Evolutionary conservation across 2,797 vertebrate genomes (phyloP).

Genomic region (Melanitta fusca): DNA sequence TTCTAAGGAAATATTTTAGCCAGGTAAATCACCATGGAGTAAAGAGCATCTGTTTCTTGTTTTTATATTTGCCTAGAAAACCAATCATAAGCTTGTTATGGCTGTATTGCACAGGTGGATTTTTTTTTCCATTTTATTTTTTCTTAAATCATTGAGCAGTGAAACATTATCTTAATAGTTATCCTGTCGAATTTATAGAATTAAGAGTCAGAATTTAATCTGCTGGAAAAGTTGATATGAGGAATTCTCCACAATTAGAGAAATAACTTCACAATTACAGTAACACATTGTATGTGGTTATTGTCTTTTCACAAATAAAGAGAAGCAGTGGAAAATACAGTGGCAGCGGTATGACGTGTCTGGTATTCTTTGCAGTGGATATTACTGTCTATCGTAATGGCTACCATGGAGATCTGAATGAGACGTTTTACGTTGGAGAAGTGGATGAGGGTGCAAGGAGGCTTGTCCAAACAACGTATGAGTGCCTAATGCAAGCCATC

Average conservation of each 20-base stretch:
- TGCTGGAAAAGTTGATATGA: not conserved
- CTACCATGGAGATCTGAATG: conserved; percentile 98
- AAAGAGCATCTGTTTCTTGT: not conserved
- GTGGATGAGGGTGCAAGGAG: conserved; percentile 93
- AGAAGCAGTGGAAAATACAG: not conserved
- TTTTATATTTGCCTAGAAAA: not conserved
- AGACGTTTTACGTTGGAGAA: conserved; percentile 96
- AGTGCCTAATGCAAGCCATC: conserved; percentile 99
- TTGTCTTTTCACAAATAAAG: not conserved
- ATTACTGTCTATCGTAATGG: conserved; percentile 98
- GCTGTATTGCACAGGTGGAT: not conserved
- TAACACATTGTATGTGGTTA: not conserved
- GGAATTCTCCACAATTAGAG: not conserved
- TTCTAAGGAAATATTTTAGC: not conserved
- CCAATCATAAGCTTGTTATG: not conserved
- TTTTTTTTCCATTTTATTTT: not conserved
- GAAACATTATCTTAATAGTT: not conserved
- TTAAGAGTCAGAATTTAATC: not conserved
- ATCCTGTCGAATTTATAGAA: no score
- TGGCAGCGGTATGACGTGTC: not conserved
- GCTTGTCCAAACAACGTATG: conserved; percentile 94
- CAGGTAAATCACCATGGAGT: not conserved
- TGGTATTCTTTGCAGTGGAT: conserved; percentile 86
- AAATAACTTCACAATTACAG: not conserved
- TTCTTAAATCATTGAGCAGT: not conserved